These are phyloP conservation scores for Palythoa grandiflora DNA, from an alignment of 92 coral and sea anemone species.

Conservation along the genomic window DNA sequence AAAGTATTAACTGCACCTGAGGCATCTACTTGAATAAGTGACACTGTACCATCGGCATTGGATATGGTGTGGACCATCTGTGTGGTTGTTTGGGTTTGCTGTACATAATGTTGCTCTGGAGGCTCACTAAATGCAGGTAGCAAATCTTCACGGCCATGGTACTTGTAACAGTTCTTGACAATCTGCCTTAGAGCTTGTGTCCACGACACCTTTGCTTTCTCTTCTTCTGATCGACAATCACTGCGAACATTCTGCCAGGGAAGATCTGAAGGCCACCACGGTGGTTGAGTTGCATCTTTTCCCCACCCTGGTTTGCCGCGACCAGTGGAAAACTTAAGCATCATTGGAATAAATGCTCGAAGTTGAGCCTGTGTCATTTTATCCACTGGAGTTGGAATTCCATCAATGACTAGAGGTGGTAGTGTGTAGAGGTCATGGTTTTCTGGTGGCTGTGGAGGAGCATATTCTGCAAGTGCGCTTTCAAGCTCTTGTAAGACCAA, in stretches of 20 bases:
- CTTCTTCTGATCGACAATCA: conserved; percentile 96
- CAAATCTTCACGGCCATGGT: conserved; percentile 95
- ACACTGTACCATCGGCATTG: conserved; percentile 98
- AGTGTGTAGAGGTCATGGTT: conserved; percentile 90
- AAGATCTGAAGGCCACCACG: conserved; percentile 99
- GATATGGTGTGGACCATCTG: conserved; percentile 99
- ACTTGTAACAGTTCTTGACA: conserved; percentile 99
- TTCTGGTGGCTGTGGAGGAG: conserved; percentile 95
- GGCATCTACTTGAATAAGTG: conserved; percentile 98
- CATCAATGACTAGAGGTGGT: conserved; percentile 97
- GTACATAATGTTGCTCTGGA: conserved; percentile 68
- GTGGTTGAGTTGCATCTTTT: conserved; percentile 93
- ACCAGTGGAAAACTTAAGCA: conserved; percentile 99
- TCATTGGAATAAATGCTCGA: conserved; percentile 97
- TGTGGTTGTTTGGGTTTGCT: conserved; percentile 81
- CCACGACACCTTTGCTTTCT: conserved; percentile 98
- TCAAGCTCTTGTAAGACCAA: conserved; percentile 92
- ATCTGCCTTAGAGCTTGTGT: conserved; percentile 96
- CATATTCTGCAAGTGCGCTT: conserved; percentile 94
- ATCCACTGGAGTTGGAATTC: conserved; percentile 99
- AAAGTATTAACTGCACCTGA: conserved; percentile 99
- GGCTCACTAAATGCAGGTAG: conserved; percentile 91
- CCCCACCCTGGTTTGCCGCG: conserved; percentile 99
- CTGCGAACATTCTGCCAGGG: conserved; percentile 99
- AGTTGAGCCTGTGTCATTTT: conserved; percentile 99